Base-by-base conservation (phyloP, 1,140 invertebrate species). In the Sarcophaga peregrina region DNA sequence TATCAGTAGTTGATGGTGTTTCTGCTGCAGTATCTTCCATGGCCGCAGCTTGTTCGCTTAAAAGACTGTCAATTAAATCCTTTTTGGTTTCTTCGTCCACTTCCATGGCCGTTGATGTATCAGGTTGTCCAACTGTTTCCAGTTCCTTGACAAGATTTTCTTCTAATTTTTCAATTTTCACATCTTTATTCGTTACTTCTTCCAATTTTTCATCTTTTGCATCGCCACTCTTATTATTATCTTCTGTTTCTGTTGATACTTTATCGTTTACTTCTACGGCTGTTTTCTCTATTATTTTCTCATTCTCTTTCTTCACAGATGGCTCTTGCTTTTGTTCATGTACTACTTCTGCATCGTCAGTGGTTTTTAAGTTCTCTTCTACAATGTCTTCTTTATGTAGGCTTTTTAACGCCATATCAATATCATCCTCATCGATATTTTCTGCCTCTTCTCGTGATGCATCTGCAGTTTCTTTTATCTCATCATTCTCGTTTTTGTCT, bases 381-480 rank as follows among this genome's bases (percentile, higher is more conserved):
- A 81, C 84, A n/a, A 84, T 80, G 8, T 81, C 80, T 13, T 86
- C 86, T 50, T 87, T 89, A 45, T 89, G 88, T 52, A 89, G 52
- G 45, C 85, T 87, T 81, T 89, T 82, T 0, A 89, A 73, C 10
- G 88, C 86, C 80, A 88, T 81, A 52, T 89, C 88, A 84, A 89
- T 87, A 58, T 89, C 87, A 84, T 89, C 86, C 13, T 84, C 88
- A 52, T 90, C 88, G 0, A 78, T 62, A 11, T 82, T 74, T 8
- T 47, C 10, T 25, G n/a, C 47, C 73, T 81, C 81, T 9, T 80
- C 76, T 75, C 45, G 75, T 47, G 47, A 8, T 37, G 81, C 17
- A 47, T 86, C 81, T 62, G 47, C 17, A n/a, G 73, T 80, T 72
- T 58, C 78, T 85, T 72, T 68, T 20, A 20, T 15, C 20, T 68